A percentile compares a stretch with the other conserved stretches of the same genome.
Conservation (phyloP, 2,113 vertebrate genomes). For the Sardina pilchardus region DNA sequence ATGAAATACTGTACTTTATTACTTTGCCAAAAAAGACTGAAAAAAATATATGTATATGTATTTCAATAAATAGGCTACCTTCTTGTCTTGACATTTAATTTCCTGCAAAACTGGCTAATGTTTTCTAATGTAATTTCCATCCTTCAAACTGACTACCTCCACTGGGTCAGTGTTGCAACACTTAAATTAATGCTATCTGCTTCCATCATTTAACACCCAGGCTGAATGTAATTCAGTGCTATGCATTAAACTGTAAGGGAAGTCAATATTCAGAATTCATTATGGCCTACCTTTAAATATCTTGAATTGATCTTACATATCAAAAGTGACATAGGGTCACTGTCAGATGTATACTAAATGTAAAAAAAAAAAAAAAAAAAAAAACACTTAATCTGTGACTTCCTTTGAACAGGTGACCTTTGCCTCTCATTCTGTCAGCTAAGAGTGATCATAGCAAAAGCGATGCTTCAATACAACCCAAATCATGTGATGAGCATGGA, state of each 20-base stretch:
- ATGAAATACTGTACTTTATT: background rate
- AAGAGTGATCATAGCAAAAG: background rate
- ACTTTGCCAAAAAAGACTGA: background rate
- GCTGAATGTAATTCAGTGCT: background rate
- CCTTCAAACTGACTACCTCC: background rate
- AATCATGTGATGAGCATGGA: background rate
- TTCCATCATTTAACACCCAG: background rate
- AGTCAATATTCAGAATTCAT: background rate
- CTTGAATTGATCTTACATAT: background rate
- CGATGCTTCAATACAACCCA: background rate
- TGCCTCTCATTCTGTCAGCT: background rate
- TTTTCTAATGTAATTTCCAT: background rate
- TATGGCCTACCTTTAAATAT: background rate
- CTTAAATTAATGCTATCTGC: constrained; percentile 2
- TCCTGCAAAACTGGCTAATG: constrained; percentile 13
- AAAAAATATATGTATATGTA: background rate
- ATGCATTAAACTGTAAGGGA: background rate
- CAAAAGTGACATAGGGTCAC: background rate
- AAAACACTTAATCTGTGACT: background rate
- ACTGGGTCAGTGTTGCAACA: background rate
- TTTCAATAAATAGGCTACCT: constrained; percentile 10
- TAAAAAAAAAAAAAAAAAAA: background rate
- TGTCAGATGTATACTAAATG: background rate
- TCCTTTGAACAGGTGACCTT: background rate
- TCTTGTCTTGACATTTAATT: constrained; percentile 14